These are phyloP conservation scores for Platyscapa corneri DNA, from an alignment of 1,140 invertebrate genomes.

Conservation along the genomic window DNA sequence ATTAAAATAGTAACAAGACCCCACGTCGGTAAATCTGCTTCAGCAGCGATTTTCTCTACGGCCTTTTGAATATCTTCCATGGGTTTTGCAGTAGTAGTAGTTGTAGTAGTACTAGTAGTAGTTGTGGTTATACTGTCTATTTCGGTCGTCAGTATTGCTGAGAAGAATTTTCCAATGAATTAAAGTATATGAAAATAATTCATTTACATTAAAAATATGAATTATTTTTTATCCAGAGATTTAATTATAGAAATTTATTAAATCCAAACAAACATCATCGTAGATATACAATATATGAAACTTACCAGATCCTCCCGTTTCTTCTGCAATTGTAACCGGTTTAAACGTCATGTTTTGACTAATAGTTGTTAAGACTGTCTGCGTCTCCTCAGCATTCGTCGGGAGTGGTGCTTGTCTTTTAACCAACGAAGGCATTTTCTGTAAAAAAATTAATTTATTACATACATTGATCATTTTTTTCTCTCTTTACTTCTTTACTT, in stretches of 20 bases:
- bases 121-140: conserved; percentile 53
- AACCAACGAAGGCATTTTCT: conserved; percentile 66
- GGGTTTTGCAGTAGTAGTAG: conserved; percentile 57
- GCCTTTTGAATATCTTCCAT: conserved; percentile 69
- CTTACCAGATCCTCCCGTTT: conserved; percentile 34
- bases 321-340: conserved; percentile 18
- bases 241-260: background rate
- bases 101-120: conserved; percentile 21
- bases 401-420: conserved; percentile 56
- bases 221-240: no score
- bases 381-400: background rate
- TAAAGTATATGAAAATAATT: background rate
- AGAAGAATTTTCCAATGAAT: background rate
- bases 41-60: conserved; percentile 76
- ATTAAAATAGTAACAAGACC: conserved; percentile 83
- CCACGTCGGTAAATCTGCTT: conserved; percentile 83
- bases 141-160: conserved; percentile 48
- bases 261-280: background rate
- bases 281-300: background rate
- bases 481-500: background rate
- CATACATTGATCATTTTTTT: background rate
- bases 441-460: conserved; percentile 29
- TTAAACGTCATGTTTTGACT: conserved; percentile 35
- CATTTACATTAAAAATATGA: background rate
- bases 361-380: conserved; percentile 7